Conservation (phyloP, 1,140 invertebrate species). For the Aphis gossypii region DNA sequence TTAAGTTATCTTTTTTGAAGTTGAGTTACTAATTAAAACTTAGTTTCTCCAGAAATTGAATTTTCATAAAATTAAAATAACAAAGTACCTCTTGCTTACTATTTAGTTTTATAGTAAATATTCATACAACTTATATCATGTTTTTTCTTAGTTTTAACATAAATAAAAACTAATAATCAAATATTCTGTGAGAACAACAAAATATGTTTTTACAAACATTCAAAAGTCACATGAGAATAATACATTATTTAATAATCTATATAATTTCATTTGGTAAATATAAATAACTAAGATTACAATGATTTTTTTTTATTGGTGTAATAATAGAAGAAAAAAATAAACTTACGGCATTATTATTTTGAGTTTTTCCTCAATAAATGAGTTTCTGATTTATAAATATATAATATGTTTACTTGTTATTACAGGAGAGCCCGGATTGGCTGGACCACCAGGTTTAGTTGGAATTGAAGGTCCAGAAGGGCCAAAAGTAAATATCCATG, state of each 20-base stretch:
- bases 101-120: neutral
- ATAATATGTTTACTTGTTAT: conserved; percentile 21
- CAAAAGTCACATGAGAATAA: neutral
- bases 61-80: neutral
- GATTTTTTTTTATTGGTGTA: neutral
- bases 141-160: neutral
- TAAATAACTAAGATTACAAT: neutral
- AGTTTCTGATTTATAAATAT: neutral
- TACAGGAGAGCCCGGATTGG: conserved; percentile 73
- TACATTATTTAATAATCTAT: neutral
- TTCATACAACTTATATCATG: neutral
- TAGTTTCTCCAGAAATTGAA: neutral
- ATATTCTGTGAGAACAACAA: neutral
- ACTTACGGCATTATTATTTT: neutral
- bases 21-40: neutral
- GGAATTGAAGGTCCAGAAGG: conserved; percentile 86
- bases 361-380: neutral
- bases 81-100: neutral
- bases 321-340: neutral
- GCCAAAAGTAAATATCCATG: conserved; percentile 69
- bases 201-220: neutral
- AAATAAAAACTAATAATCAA: neutral
- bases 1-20: neutral
- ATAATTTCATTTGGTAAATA: neutral
- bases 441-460: conserved; percentile 72